Evolutionary conservation across 2,888 invertebrate genomes (phyloP).

Genomic region (Isoperla grammatica): DNA sequence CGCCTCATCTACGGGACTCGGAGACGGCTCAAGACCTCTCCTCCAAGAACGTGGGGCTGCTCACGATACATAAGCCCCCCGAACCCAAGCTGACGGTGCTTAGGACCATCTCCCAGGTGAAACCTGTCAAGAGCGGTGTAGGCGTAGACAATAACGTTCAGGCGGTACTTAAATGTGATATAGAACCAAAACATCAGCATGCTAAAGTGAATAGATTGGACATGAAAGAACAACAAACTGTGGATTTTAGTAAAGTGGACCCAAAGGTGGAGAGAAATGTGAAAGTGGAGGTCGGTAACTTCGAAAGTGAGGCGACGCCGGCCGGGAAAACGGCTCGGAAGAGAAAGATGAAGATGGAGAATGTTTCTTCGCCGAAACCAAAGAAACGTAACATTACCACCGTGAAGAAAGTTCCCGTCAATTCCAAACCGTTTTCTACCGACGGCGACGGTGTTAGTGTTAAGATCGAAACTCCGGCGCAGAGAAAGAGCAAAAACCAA

Average conservation of each 20-base stretch:
- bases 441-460: not conserved
- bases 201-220: not conserved
- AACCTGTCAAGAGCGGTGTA: not conserved
- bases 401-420: not conserved
- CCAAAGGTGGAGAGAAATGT: constrained; percentile 14
- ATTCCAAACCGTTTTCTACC: not conserved
- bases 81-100: not conserved
- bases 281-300: constrained; percentile 5
- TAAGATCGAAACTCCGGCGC: not conserved
- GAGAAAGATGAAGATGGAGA: constrained; percentile 11
- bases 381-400: constrained; percentile 20
- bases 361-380: constrained; percentile 17
- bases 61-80: too few species aligned
- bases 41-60: not conserved
- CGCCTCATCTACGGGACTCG: not conserved
- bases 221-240: not conserved
- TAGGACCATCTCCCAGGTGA: not conserved
- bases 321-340: constrained; percentile 3
- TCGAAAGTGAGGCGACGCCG: constrained; percentile 7
- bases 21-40: not conserved
- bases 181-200: not conserved
- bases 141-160: not conserved
- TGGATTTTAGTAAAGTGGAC: constrained; percentile 1
- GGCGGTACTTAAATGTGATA: not conserved
- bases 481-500: constrained; percentile 17